Evolutionary conservation across 2,888 invertebrate species (phyloP), one percentile per base, ranked within the genome.

Genomic region (Eupithecia exiguata): DNA sequence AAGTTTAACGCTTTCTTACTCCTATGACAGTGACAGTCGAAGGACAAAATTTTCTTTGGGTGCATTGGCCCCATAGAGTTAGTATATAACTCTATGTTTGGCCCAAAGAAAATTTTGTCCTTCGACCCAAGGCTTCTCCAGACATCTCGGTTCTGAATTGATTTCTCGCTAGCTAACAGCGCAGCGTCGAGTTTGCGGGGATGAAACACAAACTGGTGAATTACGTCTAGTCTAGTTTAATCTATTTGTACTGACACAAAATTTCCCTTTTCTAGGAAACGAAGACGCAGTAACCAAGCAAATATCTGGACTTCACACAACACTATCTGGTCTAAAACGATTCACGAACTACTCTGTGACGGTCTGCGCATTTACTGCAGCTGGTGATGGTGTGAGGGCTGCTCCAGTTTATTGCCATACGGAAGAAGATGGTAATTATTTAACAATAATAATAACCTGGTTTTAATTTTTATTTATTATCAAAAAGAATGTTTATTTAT

Each of bases 341-440:
- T 98, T 96, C 91, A 98, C 98, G 43, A 99, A 99, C 94, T 99
- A 99, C 89, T 98, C 98, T 49, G 97, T 99, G 70, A 97, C 98
- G 80, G 98, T 98, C 49, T 95, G 98, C 86, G 98, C 98, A 12
- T 98, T 96, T 90, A 99, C 99, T 0, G 95, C 97, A 53, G 97
- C 97, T 66, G 99, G 99, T 0, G 98, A 99, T 87, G 99, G 99
- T 10, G 97, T 97, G 30, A 95, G 97, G 80, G 98, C 98, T 77
- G 95, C 96, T 18, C 97, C 98, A 0, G 96, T 98, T 68, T 98
- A 96, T 88, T 98, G 98, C 84, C 96, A 97, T 82, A 98, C 98
- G 38, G 97, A 97, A 85, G 98, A 98, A 95, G 98, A 98, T 91
- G 97, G 98, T 98, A 93, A 74, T 67, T 30, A 21, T 58, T 58